Conservation (phyloP, 2,797 vertebrate species). For the Otus scops region DNA sequence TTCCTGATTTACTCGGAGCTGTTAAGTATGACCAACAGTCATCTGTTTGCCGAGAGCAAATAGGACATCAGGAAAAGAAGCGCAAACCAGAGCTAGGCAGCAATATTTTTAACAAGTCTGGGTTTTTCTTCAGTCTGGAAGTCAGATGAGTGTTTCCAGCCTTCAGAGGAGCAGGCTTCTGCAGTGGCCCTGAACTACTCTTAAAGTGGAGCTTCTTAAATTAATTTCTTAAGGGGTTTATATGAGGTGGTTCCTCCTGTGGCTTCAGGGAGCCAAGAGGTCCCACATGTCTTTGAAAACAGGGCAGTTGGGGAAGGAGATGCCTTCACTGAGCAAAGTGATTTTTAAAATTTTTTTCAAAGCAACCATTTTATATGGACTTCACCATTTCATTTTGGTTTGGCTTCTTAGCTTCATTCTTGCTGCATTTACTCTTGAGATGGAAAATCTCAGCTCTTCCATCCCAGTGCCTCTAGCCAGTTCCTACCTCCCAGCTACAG, state of each 20-base stretch:
- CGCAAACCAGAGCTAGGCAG: not conserved
- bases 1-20: not conserved
- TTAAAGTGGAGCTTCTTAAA: slow-evolving; percentile 15
- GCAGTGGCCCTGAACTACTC: not conserved
- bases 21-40: slow-evolving; percentile 58
- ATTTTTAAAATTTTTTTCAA: not conserved
- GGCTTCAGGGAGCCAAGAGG: not conserved
- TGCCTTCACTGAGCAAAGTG: not conserved
- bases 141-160: not conserved
- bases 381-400: not conserved
- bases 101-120: not conserved
- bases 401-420: not conserved
- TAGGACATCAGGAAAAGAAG: not conserved
- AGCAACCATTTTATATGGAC: not conserved
- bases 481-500: not conserved
- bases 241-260: not conserved
- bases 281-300: not conserved
- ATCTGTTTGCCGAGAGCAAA: slow-evolving; percentile 34
- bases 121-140: not conserved
- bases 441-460: not conserved
- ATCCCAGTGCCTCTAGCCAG: not conserved
- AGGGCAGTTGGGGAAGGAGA: not conserved
- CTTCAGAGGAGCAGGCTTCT: not conserved
- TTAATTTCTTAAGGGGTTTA: not conserved
- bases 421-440: not conserved